A percentile compares a stretch with the other conserved stretches of the same genome.
Conservation (phyloP, 2,888 invertebrate genomes). For the Papilio elwesi region DNA sequence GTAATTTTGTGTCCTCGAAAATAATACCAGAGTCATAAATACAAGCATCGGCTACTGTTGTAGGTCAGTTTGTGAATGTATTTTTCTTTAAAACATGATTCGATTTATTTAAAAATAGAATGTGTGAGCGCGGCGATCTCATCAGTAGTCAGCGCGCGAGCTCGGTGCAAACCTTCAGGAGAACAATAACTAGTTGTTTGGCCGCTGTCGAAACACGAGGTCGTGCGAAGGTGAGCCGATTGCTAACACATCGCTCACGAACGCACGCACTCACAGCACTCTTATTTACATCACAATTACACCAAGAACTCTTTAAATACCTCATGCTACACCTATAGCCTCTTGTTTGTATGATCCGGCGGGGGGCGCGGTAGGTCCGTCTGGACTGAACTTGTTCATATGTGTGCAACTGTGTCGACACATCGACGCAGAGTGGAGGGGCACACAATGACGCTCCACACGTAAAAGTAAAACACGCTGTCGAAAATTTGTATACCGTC, state of each 20-base stretch:
- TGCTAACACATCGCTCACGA: constrained; percentile 75
- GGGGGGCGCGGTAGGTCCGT: constrained; percentile 47
- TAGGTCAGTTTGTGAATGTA: constrained; percentile 1
- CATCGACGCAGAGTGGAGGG: constrained; percentile 40
- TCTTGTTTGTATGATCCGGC: constrained; percentile 4
- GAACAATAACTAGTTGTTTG: constrained; percentile 77
- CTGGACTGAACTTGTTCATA: constrained; percentile 44
- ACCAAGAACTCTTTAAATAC: background rate
- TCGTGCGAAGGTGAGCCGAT: constrained; percentile 80
- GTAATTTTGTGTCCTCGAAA: too few species aligned
- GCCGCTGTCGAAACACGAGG: constrained; percentile 79
- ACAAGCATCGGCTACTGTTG: background rate
- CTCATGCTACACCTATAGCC: background rate
- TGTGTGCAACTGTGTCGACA: constrained; percentile 20
- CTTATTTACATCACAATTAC: constrained; percentile 28
- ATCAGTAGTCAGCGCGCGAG: constrained; percentile 78
- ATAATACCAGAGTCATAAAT: too few species aligned
- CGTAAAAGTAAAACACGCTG: constrained; percentile 77
- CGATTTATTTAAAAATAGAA: constrained; percentile 67
- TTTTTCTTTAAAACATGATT: constrained; percentile 31
- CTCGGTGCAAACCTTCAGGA: constrained; percentile 71
- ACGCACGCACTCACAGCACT: constrained; percentile 41
- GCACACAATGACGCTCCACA: constrained; percentile 65
- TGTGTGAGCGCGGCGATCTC: constrained; percentile 56
- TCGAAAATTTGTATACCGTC: constrained; percentile 69